Conservation (phyloP, 2,113 vertebrate genomes). For the Campylorhamphus procurvoides region DNA sequence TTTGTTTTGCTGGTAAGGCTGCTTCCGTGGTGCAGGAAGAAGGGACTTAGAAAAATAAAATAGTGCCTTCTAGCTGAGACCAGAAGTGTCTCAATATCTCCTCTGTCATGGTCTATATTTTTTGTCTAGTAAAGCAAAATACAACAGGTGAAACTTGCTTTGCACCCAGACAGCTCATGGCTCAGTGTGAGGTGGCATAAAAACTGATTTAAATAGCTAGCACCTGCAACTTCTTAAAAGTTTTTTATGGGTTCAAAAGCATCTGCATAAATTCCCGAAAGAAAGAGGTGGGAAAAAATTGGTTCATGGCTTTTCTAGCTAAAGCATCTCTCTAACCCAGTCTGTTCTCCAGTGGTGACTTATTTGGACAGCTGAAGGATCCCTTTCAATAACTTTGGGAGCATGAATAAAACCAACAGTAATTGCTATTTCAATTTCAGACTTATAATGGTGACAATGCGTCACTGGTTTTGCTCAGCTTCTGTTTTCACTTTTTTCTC, state of each 20-base stretch:
- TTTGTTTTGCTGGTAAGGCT: neutral
- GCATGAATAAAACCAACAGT: neutral
- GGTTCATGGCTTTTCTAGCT: neutral
- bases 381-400: neutral
- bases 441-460: neutral
- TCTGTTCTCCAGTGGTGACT: neutral
- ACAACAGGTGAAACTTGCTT: neutral
- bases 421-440: neutral
- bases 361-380: neutral
- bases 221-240: neutral
- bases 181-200: neutral
- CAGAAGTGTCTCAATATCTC: neutral
- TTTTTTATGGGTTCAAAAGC: neutral
- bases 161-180: neutral
- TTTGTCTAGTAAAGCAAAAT: neutral
- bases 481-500: neutral
- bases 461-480: neutral
- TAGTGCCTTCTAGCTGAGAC: neutral
- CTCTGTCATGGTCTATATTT: neutral
- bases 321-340: neutral
- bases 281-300: neutral
- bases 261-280: neutral
- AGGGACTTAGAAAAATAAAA: neutral
- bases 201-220: neutral
- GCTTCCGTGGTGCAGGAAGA: fast-evolving